Conservation (phyloP, 2,888 invertebrate species). For the Andricus curvator region DNA sequence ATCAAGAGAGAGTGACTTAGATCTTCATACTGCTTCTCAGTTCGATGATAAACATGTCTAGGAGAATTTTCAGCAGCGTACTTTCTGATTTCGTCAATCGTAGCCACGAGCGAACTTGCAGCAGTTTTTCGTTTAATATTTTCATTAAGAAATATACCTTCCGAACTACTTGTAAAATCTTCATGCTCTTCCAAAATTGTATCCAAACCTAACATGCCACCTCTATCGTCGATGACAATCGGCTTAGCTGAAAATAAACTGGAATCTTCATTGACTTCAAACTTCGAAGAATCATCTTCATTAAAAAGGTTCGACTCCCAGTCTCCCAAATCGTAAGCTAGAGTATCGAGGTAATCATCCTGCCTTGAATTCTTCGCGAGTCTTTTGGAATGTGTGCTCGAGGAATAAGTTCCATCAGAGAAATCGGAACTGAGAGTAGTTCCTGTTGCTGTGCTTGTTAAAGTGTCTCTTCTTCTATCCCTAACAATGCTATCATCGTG, state of each 20-base stretch:
- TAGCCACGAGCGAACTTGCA: constrained; percentile 83
- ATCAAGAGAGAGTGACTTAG: constrained; percentile 61
- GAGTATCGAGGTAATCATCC: constrained; percentile 80
- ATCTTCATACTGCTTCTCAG: constrained; percentile 79
- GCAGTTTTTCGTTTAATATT: constrained; percentile 60
- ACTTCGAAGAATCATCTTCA: constrained; percentile 46
- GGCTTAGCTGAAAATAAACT: constrained; percentile 81
- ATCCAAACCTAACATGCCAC: constrained; percentile 79
- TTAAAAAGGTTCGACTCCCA: constrained; percentile 64
- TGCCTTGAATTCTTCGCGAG: constrained; percentile 65
- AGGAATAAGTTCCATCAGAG: constrained; percentile 66
- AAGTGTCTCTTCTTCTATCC: constrained; percentile 79
- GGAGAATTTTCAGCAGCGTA: constrained; percentile 81
- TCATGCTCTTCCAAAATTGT: constrained; percentile 81
- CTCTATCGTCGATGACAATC: constrained; percentile 80
- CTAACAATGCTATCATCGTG: constrained; percentile 83
- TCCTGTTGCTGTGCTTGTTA: constrained; percentile 79
- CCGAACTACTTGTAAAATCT: constrained; percentile 70
- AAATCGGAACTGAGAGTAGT: constrained; percentile 82
- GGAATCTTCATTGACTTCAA: constrained; percentile 60
- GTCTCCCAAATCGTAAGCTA: constrained; percentile 79
- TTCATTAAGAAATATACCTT: constrained; percentile 69
- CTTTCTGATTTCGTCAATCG: constrained; percentile 83
- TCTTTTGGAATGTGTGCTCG: constrained; percentile 60
- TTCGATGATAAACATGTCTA: constrained; percentile 80